Evolutionary conservation across 1,140 invertebrate species (phyloP).

Genomic region (Drosophila kurseongensis): DNA sequence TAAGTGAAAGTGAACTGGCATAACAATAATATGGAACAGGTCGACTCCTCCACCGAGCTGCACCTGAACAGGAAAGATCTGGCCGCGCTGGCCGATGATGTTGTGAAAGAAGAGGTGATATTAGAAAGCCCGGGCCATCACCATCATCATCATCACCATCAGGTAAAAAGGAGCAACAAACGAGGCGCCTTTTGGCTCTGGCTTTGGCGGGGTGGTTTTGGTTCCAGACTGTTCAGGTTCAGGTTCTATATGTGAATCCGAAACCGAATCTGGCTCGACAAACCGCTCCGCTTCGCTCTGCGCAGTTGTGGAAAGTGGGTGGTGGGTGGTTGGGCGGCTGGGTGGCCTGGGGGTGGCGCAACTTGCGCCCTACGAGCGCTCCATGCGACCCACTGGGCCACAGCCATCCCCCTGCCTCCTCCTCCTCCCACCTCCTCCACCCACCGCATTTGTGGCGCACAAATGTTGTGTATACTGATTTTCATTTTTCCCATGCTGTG

Average conservation of each 20-base stretch:
- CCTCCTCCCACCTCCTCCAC: constrained; percentile 23
- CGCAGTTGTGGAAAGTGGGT: constrained; percentile 63
- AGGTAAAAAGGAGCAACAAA: constrained; percentile 75
- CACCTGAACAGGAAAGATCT: constrained; percentile 84
- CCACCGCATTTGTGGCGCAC: constrained; percentile 70
- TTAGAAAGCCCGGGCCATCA: constrained; percentile 70
- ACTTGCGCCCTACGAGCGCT: constrained; percentile 63
- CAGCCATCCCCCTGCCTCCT: constrained; percentile 27
- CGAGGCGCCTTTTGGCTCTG: constrained; percentile 30
- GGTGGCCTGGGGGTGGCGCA: constrained; percentile 58
- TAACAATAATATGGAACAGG: constrained; percentile 79
- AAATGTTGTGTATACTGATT: constrained; percentile 83
- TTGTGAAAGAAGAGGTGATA: constrained; percentile 84
- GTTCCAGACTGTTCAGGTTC: constrained; percentile 37
- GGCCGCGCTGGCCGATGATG: constrained; percentile 71
- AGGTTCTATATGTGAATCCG: constrained; percentile 13
- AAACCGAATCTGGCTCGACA: constrained; percentile 34
- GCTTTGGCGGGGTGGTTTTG: constrained; percentile 60
- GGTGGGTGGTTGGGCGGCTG: constrained; percentile 33
- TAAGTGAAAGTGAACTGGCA: constrained; percentile 62
- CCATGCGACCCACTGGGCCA: constrained; percentile 55
- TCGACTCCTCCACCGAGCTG: constrained; percentile 79
- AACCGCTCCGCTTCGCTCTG: constrained; percentile 50
- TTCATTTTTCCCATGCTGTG: constrained; percentile 82
- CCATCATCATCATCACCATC: constrained; percentile 59